These are phyloP conservation scores for Enteromius radiatus DNA, from an alignment of 2,797 vertebrate genomes.

Conservation along the genomic window DNA sequence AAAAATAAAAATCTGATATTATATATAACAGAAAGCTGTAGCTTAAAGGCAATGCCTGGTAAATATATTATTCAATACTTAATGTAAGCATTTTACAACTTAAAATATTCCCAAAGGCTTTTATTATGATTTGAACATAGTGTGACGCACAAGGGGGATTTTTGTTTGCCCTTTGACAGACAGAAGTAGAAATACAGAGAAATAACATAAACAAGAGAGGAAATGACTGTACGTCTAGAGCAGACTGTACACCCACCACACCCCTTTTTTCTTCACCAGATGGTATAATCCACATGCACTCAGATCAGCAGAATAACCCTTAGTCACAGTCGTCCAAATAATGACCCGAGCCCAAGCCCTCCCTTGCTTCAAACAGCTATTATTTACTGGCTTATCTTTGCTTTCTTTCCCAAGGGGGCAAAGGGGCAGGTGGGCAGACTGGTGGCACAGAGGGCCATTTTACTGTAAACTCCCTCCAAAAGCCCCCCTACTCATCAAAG, in stretches of 20 bases:
- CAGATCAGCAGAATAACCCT: conserved; percentile 69
- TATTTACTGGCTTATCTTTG: conserved; percentile 56
- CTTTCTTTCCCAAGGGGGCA: conserved; percentile 36
- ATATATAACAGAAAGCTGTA: not conserved
- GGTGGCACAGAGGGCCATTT: conserved; percentile 43
- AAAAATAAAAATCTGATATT: not conserved
- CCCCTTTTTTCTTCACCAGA: conserved; percentile 33
- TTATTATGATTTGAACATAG: not conserved
- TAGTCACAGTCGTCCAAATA: conserved; percentile 60
- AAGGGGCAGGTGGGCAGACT: conserved; percentile 34
- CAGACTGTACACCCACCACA: conserved; percentile 50
- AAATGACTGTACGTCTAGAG: conserved; percentile 1
- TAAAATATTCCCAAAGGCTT: not conserved
- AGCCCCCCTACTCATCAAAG: conserved; percentile 13
- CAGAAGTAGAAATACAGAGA: not conserved
- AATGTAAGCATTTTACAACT: not conserved
- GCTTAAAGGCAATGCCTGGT: not conserved
- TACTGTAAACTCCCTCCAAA: conserved; percentile 48
- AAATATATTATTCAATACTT: not conserved
- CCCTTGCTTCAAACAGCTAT: conserved; percentile 46
- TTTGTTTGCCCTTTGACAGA: not conserved
- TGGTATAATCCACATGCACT: conserved; percentile 57
- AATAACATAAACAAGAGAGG: not conserved
- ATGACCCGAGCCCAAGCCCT: conserved; percentile 36
- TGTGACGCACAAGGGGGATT: conserved; percentile 5